Evolutionary conservation across 2,113 vertebrate genomes (phyloP).

Genomic region (Taxidea taxus): DNA sequence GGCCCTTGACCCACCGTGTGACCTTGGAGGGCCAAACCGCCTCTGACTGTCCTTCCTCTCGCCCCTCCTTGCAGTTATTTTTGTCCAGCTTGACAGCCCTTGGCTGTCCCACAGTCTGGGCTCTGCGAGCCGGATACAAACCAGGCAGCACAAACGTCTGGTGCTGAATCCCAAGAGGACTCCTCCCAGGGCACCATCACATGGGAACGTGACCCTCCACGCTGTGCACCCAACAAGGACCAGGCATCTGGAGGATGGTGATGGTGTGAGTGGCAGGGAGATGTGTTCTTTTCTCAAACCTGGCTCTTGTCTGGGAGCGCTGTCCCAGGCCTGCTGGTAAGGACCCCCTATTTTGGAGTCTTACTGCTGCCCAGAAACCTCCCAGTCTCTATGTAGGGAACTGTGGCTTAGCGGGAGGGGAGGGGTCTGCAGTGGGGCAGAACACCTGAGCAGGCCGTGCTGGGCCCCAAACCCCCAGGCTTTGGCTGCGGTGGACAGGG

Average conservation of each 20-base stretch:
- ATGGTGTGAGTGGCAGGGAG: not conserved
- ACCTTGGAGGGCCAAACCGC: conserved; percentile 20
- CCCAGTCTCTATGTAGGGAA: not conserved
- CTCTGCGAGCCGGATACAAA: conserved; percentile 45
- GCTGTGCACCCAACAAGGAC: not conserved
- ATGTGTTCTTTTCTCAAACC: not conserved
- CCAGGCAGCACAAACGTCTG: conserved; percentile 51
- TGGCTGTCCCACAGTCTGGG: conserved; percentile 58
- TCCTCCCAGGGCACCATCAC: not conserved
- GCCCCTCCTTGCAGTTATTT: conserved; percentile 57
- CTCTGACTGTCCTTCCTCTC: not conserved
- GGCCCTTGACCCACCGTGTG: conserved; percentile 5
- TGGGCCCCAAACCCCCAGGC: not conserved
- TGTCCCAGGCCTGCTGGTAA: not conserved
- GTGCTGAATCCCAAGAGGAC: conserved; percentile 56
- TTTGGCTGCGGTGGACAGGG: not conserved
- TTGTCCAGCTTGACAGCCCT: conserved; percentile 42
- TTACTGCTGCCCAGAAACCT: not conserved
- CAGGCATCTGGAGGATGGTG: not conserved
- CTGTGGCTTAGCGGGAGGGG: not conserved
- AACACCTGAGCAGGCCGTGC: not conserved
- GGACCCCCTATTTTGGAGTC: not conserved
- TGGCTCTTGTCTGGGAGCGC: not conserved
- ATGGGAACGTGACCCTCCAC: not conserved
- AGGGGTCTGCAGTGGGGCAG: not conserved